These are phyloP conservation scores for Sturnira hondurensis DNA, from an alignment of 2,113 vertebrate species.

Conservation along the genomic window DNA sequence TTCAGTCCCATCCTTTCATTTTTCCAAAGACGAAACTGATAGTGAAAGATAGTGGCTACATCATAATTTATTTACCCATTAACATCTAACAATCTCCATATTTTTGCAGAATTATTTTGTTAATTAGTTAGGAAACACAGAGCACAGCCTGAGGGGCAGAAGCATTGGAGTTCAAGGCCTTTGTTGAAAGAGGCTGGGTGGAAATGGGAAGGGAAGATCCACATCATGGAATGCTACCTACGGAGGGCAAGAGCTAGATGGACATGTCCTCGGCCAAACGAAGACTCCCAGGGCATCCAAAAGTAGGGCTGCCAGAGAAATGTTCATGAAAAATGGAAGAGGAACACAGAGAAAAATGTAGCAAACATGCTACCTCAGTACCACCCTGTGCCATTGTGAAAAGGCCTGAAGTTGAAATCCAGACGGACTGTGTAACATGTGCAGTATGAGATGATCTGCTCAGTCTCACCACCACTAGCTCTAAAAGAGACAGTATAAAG, in stretches of 20 bases:
- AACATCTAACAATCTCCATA: not conserved
- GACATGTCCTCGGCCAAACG: not conserved
- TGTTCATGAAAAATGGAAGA: not conserved
- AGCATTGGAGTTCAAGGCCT: not conserved
- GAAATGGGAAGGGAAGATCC: not conserved
- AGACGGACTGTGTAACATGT: not conserved
- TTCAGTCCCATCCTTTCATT: not conserved
- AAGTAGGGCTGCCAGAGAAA: not conserved
- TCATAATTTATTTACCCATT: conserved; percentile 27
- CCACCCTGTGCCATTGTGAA: not conserved
- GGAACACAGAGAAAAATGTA: not conserved
- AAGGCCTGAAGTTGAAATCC: not conserved
- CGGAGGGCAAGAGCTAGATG: not conserved
- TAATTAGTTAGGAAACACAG: not conserved
- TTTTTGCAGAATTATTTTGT: conserved; percentile 1
- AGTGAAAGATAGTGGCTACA: not conserved
- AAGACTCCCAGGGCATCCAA: not conserved
- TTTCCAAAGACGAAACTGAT: not conserved
- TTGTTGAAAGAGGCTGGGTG: not conserved
- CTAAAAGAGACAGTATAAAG: not conserved
- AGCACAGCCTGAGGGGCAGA: not conserved
- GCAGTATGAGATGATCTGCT: not conserved
- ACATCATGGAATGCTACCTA: not conserved
- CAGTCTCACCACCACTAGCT: not conserved
- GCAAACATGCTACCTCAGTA: not conserved